phyloP scores from a whole-genome alignment of 2,797 vertebrate species.

The Argya squamiceps region DNA sequence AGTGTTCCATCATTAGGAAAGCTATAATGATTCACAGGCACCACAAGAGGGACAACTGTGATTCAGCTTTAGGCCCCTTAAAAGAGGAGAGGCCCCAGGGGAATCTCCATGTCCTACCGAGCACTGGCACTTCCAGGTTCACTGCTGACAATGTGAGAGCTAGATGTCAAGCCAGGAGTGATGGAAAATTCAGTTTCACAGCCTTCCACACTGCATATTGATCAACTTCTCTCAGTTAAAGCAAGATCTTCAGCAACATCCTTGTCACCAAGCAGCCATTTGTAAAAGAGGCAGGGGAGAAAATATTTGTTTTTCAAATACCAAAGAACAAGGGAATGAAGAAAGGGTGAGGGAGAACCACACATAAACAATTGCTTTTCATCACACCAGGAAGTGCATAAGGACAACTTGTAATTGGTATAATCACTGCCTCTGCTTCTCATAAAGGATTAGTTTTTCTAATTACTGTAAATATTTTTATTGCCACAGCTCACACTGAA shows the following conservation, averaged over 20 bases:
- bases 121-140: background rate
- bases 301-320: background rate
- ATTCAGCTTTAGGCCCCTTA: background rate
- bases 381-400: background rate
- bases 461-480: slow-evolving; percentile 50
- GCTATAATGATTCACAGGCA: slow-evolving; percentile 31
- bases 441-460: slow-evolving; percentile 42
- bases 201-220: background rate
- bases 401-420: slow-evolving; percentile 13
- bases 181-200: background rate
- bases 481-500: background rate
- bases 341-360: background rate
- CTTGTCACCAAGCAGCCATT: background rate
- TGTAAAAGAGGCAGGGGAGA: background rate
- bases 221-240: background rate
- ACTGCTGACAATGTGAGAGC: background rate
- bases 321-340: background rate
- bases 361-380: slow-evolving; percentile 14
- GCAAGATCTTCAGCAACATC: background rate
- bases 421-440: slow-evolving; percentile 31
- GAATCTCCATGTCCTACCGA: background rate
- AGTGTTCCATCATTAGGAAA: slow-evolving; percentile 14
- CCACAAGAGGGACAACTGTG: background rate
- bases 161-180: background rate
- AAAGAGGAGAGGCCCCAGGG: background rate